Conservation (phyloP, 2,797 vertebrate genomes). For the Coregonus suidteri region DNA sequence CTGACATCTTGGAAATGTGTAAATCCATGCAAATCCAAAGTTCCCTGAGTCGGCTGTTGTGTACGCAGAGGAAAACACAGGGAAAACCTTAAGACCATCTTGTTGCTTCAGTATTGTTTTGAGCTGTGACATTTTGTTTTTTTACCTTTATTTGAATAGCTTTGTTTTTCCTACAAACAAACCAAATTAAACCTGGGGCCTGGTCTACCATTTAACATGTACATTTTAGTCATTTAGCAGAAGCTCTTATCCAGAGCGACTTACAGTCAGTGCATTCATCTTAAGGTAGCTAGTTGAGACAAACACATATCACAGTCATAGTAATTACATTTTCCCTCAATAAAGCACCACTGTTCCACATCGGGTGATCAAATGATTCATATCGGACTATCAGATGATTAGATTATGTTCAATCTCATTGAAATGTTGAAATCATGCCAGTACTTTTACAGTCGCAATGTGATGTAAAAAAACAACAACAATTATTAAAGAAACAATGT, state of each 20-base stretch:
- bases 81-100: neutral
- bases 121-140: neutral
- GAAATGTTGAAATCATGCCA: neutral
- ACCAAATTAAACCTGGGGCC: neutral
- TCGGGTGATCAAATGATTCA: neutral
- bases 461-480: neutral
- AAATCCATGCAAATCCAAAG: conserved; percentile 43
- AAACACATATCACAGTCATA: no score
- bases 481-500: no score
- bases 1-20: conserved; percentile 27
- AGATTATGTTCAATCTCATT: neutral
- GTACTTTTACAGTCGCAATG: neutral
- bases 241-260: no score
- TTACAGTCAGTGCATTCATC: no score
- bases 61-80: neutral
- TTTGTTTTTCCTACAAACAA: neutral
- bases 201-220: neutral
- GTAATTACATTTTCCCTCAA: no score
- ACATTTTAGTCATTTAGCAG: no score
- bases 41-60: neutral
- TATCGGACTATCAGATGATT: neutral
- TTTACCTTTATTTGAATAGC: neutral
- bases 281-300: no score
- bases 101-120: neutral
- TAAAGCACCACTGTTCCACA: no score